Evolutionary conservation across 2,113 vertebrate species (phyloP).

Genomic region (Phyllopteryx taeniolatus): DNA sequence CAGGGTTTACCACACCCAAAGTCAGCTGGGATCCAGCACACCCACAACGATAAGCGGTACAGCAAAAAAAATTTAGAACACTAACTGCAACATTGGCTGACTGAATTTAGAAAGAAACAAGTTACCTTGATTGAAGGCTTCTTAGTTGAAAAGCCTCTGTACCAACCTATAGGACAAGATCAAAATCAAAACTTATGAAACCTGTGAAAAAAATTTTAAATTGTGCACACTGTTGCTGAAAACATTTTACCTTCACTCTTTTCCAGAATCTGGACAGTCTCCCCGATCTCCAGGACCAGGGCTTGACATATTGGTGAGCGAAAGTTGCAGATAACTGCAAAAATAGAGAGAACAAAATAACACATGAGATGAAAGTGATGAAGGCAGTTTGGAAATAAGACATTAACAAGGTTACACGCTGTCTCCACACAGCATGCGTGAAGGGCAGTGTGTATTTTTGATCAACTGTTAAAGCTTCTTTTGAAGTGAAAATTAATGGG

Average conservation of each 20-base stretch:
- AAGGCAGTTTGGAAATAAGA: constrained; percentile 7
- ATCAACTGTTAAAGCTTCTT: constrained; percentile 42
- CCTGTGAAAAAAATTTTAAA: background rate
- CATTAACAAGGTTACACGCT: background rate
- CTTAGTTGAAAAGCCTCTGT: constrained; percentile 77
- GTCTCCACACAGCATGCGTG: no score
- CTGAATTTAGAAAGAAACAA: constrained; percentile 6
- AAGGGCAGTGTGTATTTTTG: constrained; percentile 29
- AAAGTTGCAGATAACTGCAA: constrained; percentile 93
- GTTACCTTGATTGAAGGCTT: constrained; percentile 76
- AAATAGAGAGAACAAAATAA: constrained; percentile 2
- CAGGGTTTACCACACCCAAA: no score
- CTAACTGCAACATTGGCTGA: constrained; percentile 43
- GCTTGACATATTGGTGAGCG: constrained; percentile 88
- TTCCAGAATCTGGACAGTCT: constrained; percentile 96
- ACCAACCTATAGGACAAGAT: constrained; percentile 67
- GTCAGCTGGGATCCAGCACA: no score
- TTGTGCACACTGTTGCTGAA: background rate
- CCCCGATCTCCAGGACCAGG: constrained; percentile 93
- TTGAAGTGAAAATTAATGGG: no score
- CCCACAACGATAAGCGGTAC: no score
- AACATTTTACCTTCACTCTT: constrained; percentile 87
- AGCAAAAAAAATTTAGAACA: constrained; percentile 10
- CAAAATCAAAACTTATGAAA: constrained; percentile 15
- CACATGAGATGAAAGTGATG: background rate